A percentile compares a stretch with the other conserved stretches of the same genome.
Evolutionary conservation across 2,888 invertebrate genomes (phyloP).

Genomic region (Euplexia lucipara): DNA sequence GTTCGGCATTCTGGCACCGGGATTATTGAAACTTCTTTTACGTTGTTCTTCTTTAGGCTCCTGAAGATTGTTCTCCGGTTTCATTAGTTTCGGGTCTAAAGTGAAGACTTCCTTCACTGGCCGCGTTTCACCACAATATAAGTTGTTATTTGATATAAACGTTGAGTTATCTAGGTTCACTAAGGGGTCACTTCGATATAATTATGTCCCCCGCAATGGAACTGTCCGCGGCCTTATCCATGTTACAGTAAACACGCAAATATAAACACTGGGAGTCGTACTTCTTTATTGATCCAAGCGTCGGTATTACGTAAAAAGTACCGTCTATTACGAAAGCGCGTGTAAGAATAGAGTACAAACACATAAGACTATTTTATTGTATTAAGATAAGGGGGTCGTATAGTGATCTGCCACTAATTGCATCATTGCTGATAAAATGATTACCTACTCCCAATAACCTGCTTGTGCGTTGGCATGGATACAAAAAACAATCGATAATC

Average conservation of each 20-base stretch:
- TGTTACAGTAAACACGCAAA: conserved; percentile 57
- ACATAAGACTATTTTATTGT: conserved; percentile 54
- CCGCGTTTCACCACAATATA: conserved; percentile 70
- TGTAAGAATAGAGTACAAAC: conserved; percentile 46
- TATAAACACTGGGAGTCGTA: conserved; percentile 55
- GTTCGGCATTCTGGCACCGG: conserved; percentile 96
- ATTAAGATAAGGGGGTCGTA: conserved; percentile 64
- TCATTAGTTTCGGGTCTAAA: conserved; percentile 77
- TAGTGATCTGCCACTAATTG: conserved; percentile 61
- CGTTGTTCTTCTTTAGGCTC: conserved; percentile 62
- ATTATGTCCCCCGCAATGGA: conserved; percentile 78
- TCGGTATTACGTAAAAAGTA: conserved; percentile 54
- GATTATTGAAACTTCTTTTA: conserved; percentile 70
- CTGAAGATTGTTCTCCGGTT: conserved; percentile 72
- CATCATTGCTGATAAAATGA: conserved; percentile 65
- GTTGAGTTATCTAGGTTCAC: conserved; percentile 85
- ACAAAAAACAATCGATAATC: conserved; percentile 61
- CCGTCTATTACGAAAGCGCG: conserved; percentile 43
- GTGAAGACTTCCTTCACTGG: conserved; percentile 73
- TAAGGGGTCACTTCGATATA: conserved; percentile 79
- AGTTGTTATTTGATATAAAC: conserved; percentile 76
- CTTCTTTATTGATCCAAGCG: conserved; percentile 57
- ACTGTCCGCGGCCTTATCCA: conserved; percentile 72
- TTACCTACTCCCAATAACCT: conserved; percentile 42
- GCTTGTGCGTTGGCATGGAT: conserved; percentile 65